Evolutionary conservation across 1,140 invertebrate genomes (phyloP).

Genomic region (Trinorchestia longiramus): DNA sequence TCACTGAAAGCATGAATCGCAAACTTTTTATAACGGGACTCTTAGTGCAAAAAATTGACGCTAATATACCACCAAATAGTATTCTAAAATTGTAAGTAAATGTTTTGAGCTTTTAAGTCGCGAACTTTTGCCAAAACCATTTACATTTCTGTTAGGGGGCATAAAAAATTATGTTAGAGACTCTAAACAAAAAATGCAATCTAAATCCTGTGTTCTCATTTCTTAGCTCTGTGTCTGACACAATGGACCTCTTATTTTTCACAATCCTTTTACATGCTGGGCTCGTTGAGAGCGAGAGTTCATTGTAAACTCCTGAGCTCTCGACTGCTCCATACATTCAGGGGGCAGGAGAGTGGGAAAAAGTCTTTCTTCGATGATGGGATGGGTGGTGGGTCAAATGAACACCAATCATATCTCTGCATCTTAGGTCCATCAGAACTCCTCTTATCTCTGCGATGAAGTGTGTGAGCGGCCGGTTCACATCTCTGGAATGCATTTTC

Average conservation of each 20-base stretch:
- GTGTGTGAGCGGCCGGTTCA: too few relatives aligned
- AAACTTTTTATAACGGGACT: background rate
- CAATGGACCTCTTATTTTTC: slow-evolving; percentile 25
- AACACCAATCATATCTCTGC: background rate
- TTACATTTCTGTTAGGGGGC: background rate
- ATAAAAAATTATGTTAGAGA: background rate
- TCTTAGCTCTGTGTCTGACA: background rate
- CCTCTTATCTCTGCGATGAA: background rate
- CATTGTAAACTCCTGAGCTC: background rate
- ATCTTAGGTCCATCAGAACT: background rate
- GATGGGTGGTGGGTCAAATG: background rate
- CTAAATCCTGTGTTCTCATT: background rate
- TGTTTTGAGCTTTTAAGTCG: background rate
- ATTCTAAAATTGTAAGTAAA: background rate
- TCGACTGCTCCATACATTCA: background rate
- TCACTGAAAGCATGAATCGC: background rate
- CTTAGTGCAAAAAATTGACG: background rate
- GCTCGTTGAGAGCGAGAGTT: background rate
- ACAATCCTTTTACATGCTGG: background rate
- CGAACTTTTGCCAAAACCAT: background rate
- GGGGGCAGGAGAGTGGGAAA: background rate
- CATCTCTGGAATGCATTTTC: background rate
- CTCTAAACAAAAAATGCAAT: background rate
- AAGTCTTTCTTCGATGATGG: background rate
- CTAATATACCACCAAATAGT: background rate